Base-by-base conservation (phyloP, 2,888 invertebrate species). In the Ormyrus thymus region DNA sequence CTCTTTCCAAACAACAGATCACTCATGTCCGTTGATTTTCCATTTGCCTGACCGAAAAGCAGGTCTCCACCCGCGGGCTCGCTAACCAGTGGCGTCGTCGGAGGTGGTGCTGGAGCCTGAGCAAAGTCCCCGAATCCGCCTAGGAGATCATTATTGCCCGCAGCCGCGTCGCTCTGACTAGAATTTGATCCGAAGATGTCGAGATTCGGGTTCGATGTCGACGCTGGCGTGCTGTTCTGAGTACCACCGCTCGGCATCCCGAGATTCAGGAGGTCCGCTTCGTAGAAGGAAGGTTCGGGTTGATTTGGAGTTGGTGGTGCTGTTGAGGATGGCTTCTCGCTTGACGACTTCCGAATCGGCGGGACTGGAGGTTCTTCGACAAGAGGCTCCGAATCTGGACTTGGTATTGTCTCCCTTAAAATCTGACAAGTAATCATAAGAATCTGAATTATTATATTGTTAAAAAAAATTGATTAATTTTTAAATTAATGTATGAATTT, bases 201-300 rank as follows among this genome's bases (percentile, higher is more conserved):
- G 77, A 90, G 85, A 59, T 82, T 76, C 0, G 70, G 70, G 51
- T 81, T 81, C 0, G 82, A 71, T 45, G 85, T 59, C 6, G 82
- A 46, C 29, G 84, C 71, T 1, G 83, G 72, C 53, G 82, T 81
- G 56, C 11, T 69, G 64, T 78, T 81, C 4, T 29, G 29, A 29
- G 29, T 29, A 4, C 29, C 29, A 69, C 78, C 82, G 43, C 51
- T 80, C 50, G 29, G 55, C 62, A 6, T 83, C 50, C 89, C 90
- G 6, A 90, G 85, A 77, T 90, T 90, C 50, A 90, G 82, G 51
- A 90, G 81, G 84, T 90, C 90, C 5, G 90, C 90, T 76, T 90
- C 90, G 43, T 84, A 84, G 51, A 87, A 85, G 15, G 43, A 79
- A 76, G 56, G 62, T 11, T 73, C 66, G 0, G 51, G 10, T 61